Base-by-base conservation (phyloP, 2,888 invertebrate genomes). In the Eristalis intricaria region DNA sequence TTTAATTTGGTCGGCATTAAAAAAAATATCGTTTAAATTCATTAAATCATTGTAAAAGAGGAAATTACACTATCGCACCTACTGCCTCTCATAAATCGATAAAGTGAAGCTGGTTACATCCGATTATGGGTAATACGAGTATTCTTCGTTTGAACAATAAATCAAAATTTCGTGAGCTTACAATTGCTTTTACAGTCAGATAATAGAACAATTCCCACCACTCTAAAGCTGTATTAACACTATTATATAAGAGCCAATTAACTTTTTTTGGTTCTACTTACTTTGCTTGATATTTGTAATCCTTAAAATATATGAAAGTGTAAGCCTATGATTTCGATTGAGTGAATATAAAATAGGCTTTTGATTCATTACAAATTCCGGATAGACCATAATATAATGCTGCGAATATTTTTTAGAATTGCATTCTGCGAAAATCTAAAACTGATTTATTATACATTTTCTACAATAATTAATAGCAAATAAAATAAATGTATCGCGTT, bases 1-100 rank as follows among this genome's bases (percentile, higher is more conserved):
- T 78, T 70, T 70, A 78, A 70, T 70, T 78, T 56, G 56, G 70
- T 38, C 26, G 43, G 40, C 64, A 65, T 35, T 38, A 35, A 35
- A 65, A 38, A 38, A 19, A 13, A 65, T 60, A 65, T 60, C 35
- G n/a, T 65, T 65, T 65, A 65, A 65, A 65, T 65, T 65, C 64
- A 65, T 65, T 65, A 65, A 65, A 65, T 65, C 64, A 65, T 11
- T 65, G 32, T 38, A 65, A 65, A 22, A 35, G 38, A 38, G 64
- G 35, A 19, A 65, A 19, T 35, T 38, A 11, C 38, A 5, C 19
- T 38, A 60, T 60, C 13, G 11, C 60, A 15, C 60, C 60, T 60
- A 23, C 26, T 60, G 60, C 23, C 13, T 11, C 50, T 8, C 50
- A 0, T 60, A 60, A 60, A 60, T 60, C 60, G 60, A 26, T 60